These are phyloP conservation scores for Leptopilina boulardi DNA, from an alignment of 1,140 invertebrate species.

Conservation along the genomic window DNA sequence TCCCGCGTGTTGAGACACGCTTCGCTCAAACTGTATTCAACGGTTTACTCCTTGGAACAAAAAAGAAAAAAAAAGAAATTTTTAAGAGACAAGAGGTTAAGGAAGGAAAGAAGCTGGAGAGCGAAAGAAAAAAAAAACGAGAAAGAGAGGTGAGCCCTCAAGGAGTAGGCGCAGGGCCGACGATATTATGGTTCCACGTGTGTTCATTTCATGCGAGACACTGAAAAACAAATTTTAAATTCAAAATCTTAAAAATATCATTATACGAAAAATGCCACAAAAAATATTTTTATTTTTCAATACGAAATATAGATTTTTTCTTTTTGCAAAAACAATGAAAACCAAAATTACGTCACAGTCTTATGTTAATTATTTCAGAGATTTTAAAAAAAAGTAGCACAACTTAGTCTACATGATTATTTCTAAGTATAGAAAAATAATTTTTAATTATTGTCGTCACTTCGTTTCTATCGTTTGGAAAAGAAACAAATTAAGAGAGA, in stretches of 20 bases:
- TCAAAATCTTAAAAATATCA: background rate
- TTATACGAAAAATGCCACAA: background rate
- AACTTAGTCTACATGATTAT: no score
- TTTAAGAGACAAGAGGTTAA: constrained; percentile 41
- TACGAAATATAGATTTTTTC: no score
- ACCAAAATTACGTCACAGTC: no score
- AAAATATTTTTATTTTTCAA: no score
- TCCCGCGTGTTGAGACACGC: constrained; percentile 72
- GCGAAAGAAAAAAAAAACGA: constrained; percentile 51
- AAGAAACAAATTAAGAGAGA: no score
- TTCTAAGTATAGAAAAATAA: no score
- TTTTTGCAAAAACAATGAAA: no score
- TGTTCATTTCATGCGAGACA: background rate
- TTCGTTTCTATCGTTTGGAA: no score
- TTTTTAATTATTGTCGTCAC: no score
- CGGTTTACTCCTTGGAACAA: constrained; percentile 65
- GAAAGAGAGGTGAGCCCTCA: constrained; percentile 39
- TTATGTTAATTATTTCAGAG: no score
- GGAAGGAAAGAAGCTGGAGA: constrained; percentile 41
- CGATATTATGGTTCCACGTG: background rate
- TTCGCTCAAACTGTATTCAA: constrained; percentile 66
- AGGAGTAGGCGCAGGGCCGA: constrained; percentile 12
- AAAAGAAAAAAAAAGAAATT: constrained; percentile 56
- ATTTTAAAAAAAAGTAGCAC: no score
- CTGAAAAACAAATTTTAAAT: background rate